Base-by-base conservation (phyloP, 2,888 invertebrate genomes). In the Incurvaria masculella region DNA sequence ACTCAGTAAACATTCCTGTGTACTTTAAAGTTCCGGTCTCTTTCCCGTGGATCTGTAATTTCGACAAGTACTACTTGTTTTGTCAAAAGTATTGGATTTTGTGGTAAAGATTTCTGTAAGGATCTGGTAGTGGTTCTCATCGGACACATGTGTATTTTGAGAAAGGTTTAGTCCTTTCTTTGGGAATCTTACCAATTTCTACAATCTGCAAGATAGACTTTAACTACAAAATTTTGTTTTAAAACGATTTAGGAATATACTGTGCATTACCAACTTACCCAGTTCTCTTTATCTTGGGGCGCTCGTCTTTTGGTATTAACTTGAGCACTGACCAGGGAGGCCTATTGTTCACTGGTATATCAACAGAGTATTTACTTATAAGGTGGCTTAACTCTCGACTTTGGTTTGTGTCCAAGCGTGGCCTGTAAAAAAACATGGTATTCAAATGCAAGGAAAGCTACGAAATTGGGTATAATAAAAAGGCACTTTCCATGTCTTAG, bases 271-370 rank as follows among this genome's bases (percentile, higher is more conserved):
- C 21, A 18, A 44, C 65, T 65, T 64, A 74, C 75, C 61, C 56
- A 46, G 67, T 44, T 52, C 62, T 64, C 2, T 69, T 66, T 47
- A 63, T 63, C 55, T 67, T 72, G 0, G 69, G 72, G 48, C 78
- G 59, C 49, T 70, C 53, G n/a, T 65, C 61, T 51, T 73, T 76
- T 8, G 71, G 68, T 38, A 76, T 61, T n/a, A 49, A 52, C 55
- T 72, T 72, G 2, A 76, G 45, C 47, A 68, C 64, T 14, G 66
- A 67, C 78, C 78, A 78, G 27, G 64, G 68, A 18, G 61, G 66
- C 59, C 74, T 76, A 49, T 62, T 65, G 48, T 64, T 72, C 21
- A 59, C 56, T 16, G 70, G 69, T 51, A 69, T 61, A n/a, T 58
- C 51, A 3, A 76, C 56, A 57, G 62, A 66, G 46, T 69, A 55